Conservation (phyloP, 1,140 invertebrate species). For the Drosophila leontia region DNA sequence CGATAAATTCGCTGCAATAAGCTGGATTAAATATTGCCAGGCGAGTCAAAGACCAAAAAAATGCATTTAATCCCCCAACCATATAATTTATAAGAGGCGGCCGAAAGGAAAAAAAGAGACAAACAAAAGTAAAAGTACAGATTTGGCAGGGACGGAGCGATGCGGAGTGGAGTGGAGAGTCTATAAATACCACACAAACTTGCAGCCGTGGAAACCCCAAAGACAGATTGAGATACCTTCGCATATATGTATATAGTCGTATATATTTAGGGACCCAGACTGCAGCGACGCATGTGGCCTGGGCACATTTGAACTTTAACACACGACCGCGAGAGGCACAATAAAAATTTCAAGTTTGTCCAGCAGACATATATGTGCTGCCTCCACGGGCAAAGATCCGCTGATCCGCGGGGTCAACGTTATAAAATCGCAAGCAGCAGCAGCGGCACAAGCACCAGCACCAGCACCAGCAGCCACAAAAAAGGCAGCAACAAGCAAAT, state of each 20-base stretch:
- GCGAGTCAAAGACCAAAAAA: slow-evolving; percentile 72
- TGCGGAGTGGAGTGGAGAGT: slow-evolving; percentile 51
- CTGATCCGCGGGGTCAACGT: slow-evolving; percentile 76
- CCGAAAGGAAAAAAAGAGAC: slow-evolving; percentile 35
- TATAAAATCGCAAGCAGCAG: slow-evolving; percentile 74
- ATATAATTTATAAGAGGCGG: slow-evolving; percentile 65
- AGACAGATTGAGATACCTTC: slow-evolving; percentile 77
- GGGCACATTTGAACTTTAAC: slow-evolving; percentile 81
- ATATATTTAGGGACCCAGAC: slow-evolving; percentile 22
- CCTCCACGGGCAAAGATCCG: slow-evolving; percentile 62
- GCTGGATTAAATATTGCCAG: slow-evolving; percentile 62
- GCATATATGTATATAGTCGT: slow-evolving; percentile 38
- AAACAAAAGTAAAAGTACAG: slow-evolving; percentile 79
- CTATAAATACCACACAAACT: slow-evolving; percentile 54
- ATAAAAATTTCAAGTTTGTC: slow-evolving; percentile 81
- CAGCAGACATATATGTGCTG: slow-evolving; percentile 53
- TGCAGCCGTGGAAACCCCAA: slow-evolving; percentile 40
- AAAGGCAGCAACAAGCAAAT: slow-evolving; percentile 71
- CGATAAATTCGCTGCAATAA: slow-evolving; percentile 45
- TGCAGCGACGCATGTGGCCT: slow-evolving; percentile 64
- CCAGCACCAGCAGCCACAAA: slow-evolving; percentile 19
- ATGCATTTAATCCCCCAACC: slow-evolving; percentile 62
- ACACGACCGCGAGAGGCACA: slow-evolving; percentile 62
- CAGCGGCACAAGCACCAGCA: slow-evolving; percentile 5
- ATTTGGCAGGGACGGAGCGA: slow-evolving; percentile 5